These are phyloP conservation scores for Poeciliopsis occidentalis DNA, from an alignment of 2,113 vertebrate genomes.

Conservation along the genomic window DNA sequence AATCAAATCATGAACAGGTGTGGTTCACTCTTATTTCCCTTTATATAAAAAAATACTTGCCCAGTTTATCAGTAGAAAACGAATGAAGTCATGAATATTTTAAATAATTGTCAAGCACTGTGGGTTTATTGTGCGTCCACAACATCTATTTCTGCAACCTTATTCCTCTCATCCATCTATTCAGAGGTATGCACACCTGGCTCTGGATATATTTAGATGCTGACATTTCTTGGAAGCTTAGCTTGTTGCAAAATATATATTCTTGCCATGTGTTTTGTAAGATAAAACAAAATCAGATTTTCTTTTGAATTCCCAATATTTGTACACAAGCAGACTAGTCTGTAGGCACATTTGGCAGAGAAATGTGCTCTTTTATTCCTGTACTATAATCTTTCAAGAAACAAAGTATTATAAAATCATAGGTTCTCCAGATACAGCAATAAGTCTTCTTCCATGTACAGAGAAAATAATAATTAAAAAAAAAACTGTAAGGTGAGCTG, in stretches of 20 bases:
- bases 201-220: not conserved
- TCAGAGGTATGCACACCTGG: not conserved
- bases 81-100: conserved; percentile 8
- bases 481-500: not conserved
- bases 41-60: not conserved
- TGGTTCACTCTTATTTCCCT: conserved; percentile 1
- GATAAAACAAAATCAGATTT: not conserved
- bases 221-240: not conserved
- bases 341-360: not conserved
- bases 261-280: not conserved
- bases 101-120: conserved; percentile 18
- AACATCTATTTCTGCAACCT: not conserved
- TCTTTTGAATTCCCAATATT: not conserved
- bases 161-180: not conserved
- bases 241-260: not conserved
- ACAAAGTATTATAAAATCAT: not conserved
- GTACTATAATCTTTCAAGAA: not conserved
- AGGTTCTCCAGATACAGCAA: not conserved
- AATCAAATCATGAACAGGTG: not conserved
- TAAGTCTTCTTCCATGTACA: not conserved
- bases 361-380: not conserved
- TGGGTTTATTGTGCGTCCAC: conserved; percentile 21
- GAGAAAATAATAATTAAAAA: not conserved
- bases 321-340: too few relatives aligned
- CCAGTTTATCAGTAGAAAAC: not conserved